A percentile compares a stretch with the other conserved stretches of the same genome.
phyloP scores from a whole-genome alignment of 2,888 invertebrate species.

The Tiliacea aurago region DNA sequence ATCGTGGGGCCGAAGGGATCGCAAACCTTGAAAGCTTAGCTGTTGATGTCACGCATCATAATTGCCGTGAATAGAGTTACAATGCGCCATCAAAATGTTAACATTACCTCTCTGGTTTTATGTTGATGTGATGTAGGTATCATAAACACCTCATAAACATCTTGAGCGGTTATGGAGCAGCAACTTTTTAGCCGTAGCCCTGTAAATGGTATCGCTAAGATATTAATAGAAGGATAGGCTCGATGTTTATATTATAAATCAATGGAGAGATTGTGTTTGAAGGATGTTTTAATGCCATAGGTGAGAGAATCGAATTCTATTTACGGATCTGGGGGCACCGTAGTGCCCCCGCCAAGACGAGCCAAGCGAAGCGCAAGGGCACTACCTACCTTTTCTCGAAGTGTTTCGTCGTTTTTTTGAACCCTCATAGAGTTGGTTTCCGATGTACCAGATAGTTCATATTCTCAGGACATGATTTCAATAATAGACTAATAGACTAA shows the following conservation, averaged over 20 bases:
- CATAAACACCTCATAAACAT: slow-evolving; percentile 55
- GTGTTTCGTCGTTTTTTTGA: too few relatives aligned
- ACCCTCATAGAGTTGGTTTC: too few relatives aligned
- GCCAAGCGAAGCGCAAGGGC: too few relatives aligned
- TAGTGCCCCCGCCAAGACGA: too few relatives aligned
- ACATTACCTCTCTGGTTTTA: slow-evolving; percentile 65
- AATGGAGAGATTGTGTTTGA: slow-evolving; percentile 50
- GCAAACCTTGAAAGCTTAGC: slow-evolving; percentile 45
- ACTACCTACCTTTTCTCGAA: too few relatives aligned
- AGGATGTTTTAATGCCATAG: slow-evolving; percentile 44
- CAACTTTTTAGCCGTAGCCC: slow-evolving; percentile 53
- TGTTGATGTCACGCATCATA: slow-evolving; percentile 62
- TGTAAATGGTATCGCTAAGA: slow-evolving; percentile 61
- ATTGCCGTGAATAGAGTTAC: slow-evolving; percentile 70
- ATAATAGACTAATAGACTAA: too few relatives aligned
- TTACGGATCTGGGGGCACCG: too few relatives aligned
- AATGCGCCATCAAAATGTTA: slow-evolving; percentile 68
- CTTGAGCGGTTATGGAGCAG: slow-evolving; percentile 52
- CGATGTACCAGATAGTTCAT: too few relatives aligned
- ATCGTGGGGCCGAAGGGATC: slow-evolving; percentile 78
- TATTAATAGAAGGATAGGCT: slow-evolving; percentile 61
- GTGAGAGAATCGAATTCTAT: slow-evolving; percentile 28
- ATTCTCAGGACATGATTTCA: too few relatives aligned
- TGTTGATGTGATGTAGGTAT: slow-evolving; percentile 67
- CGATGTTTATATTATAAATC: slow-evolving; percentile 60